Evolutionary conservation across 2,888 invertebrate genomes (phyloP), one percentile per base, ranked within the genome.

Genomic region (Augiades crinisus): DNA sequence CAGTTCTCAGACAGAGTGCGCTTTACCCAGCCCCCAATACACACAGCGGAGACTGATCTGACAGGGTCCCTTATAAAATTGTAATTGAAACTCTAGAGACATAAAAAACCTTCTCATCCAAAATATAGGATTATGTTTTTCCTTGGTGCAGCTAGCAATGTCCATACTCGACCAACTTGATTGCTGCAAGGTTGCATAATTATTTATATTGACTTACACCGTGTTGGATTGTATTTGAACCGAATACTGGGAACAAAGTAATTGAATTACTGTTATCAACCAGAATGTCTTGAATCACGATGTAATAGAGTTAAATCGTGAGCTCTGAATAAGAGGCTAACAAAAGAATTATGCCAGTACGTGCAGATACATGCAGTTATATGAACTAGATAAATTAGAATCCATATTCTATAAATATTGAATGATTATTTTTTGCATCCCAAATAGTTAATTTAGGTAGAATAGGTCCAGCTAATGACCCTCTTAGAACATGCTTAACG

Each of bases 161-260:
- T 59, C 57, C n/a, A n/a, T n/a, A n/a, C n/a, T n/a, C n/a, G n/a
- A n/a, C n/a, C 57, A 60, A 22, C 47, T 49, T 3, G 57, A 59
- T 37, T 59, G 58, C 21, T 46, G 53, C 21, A 37, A 43, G 3
- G 34, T 41, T 2, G 33, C 14, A 0, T 54, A 47, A 34, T 62
- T 58, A 5, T n/a, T n/a, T n/a, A n/a, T n/a, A n/a, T n/a, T n/a
- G n/a, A n/a, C n/a, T n/a, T n/a, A n/a, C n/a, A n/a, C n/a, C n/a
- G n/a, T n/a, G n/a, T n/a, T n/a, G n/a, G n/a, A n/a, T n/a, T n/a
- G 62, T 60, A 44, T 62, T 60, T 0, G 58, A 62, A 5, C 59
- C 60, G 12, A 60, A 62, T 10, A 31, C 24, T 0, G 59, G 59
- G 13, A 54, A 54, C 24, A 63, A 49, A 0, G 38, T 56, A 13